Base-by-base conservation (phyloP, 2,113 vertebrate genomes). In the Eretmochelys imbricata region DNA sequence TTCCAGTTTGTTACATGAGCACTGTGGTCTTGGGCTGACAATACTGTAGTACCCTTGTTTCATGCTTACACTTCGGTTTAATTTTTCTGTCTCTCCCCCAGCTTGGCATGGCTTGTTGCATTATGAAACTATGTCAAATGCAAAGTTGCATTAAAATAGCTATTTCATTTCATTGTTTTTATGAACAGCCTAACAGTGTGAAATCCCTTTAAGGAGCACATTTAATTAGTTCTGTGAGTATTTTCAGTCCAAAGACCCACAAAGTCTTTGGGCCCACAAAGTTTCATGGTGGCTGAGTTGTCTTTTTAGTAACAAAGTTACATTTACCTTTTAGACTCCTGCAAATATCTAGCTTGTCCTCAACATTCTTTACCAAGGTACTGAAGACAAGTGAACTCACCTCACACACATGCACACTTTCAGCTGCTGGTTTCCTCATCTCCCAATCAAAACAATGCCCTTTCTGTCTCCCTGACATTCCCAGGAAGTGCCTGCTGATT, bases 131-230 rank as follows among this genome's bases (percentile, higher is more conserved):
- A 89, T 95, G 95, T 62, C 81, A 95, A 89, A 31, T 35, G 38
- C 3, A 0, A 51, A 80, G 91, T 91, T 98, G 95, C 96, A 95
- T 97, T 97, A 94, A 97, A 59, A 93, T 54, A 49, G 62, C 85
- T 42, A 17, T 81, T 89, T 90, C 76, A 85, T 95, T 95, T 96
- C 75, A 88, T 92, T 90, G 92, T 93, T 96, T 93, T 76, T 49
- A 82, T 94, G 85, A 93, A 27, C 4, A 93, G 80, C 95, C 92
- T 94, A 89, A 96, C 88, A 94, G 96, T 94, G 89, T 53, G 85
- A 93, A 97, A 94, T 94, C 93, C 80, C 87, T 57, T 85, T 84
- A 85, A 95, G 83, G 10, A 13, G 89, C 62, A 93, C 91, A 81
- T 93, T 72, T 14, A 25, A 81, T 62, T 95, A 95, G 59, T 55